Conservation (phyloP, 1,140 invertebrate species). For the Holotrichia oblita region DNA sequence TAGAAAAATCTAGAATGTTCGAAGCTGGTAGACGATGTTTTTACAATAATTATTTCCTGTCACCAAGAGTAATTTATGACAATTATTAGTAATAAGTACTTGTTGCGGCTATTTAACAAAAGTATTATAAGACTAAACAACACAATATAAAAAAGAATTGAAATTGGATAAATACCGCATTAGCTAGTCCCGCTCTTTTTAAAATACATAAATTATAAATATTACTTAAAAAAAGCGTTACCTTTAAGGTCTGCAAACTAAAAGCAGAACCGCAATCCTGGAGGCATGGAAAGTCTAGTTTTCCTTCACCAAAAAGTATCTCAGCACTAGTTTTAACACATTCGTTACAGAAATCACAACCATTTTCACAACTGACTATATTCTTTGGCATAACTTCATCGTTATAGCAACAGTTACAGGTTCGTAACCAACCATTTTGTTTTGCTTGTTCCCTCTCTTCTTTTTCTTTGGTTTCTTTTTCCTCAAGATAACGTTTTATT, state of each 20-base stretch:
- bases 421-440: conserved; percentile 54
- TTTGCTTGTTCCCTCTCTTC: conserved; percentile 52
- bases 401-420: conserved; percentile 70
- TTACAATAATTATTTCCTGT: no score
- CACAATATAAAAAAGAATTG: no score
- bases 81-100: no score
- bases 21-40: no score
- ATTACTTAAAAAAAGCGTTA: conserved; percentile 44
- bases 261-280: conserved; percentile 62
- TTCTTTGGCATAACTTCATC: conserved; percentile 70
- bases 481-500: conserved; percentile 60
- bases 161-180: no score
- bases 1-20: no score
- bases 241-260: conserved; percentile 62
- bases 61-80: no score
- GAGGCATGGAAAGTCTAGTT: conserved; percentile 64
- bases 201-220: neutral
- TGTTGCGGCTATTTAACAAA: no score
- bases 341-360: conserved; percentile 69
- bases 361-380: conserved; percentile 65
- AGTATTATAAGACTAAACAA: no score
- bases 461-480: conserved; percentile 53
- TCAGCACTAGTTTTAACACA: conserved; percentile 66
- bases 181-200: no score
- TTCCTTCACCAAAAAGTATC: conserved; percentile 65